Conservation (phyloP, 2,888 invertebrate species). For the Pollenia amentaria region DNA sequence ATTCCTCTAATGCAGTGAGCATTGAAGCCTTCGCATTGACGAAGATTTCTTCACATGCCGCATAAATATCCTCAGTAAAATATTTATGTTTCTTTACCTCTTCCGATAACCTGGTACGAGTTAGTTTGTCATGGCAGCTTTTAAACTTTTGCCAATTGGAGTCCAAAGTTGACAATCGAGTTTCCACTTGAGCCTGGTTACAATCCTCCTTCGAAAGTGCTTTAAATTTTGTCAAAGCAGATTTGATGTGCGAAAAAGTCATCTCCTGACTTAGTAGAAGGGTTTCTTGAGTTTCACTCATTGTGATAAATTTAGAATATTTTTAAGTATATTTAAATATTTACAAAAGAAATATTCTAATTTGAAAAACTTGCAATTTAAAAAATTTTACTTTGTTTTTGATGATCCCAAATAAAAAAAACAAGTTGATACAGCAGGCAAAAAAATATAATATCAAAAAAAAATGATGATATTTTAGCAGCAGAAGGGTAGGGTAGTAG, state of each 20-base stretch:
- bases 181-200: conserved; percentile 22
- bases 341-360: no score
- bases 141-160: no score
- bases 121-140: no score
- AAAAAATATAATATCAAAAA: no score
- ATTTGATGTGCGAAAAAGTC: conserved; percentile 25
- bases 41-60: conserved; percentile 13
- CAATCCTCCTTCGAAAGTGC: conserved; percentile 25
- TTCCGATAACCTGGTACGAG: no score
- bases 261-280: conserved; percentile 11
- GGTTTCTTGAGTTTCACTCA: conserved; percentile 31
- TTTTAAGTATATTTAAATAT: no score
- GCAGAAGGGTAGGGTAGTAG: no score
- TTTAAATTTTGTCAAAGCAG: conserved; percentile 7
- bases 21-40: conserved; percentile 24
- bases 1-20: conserved; percentile 25
- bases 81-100: conserved; percentile 38
- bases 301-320: background rate
- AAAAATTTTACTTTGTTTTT: accelerated
- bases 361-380: accelerated
- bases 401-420: no score
- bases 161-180: conserved; percentile 18
- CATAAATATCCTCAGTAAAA: conserved; percentile 26
- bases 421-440: accelerated
- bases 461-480: no score